Percentiles rank a stretch among this genome's conserved stretches.
Conservation (phyloP, 2,113 vertebrate genomes). For the Salvelinus alpinus region DNA sequence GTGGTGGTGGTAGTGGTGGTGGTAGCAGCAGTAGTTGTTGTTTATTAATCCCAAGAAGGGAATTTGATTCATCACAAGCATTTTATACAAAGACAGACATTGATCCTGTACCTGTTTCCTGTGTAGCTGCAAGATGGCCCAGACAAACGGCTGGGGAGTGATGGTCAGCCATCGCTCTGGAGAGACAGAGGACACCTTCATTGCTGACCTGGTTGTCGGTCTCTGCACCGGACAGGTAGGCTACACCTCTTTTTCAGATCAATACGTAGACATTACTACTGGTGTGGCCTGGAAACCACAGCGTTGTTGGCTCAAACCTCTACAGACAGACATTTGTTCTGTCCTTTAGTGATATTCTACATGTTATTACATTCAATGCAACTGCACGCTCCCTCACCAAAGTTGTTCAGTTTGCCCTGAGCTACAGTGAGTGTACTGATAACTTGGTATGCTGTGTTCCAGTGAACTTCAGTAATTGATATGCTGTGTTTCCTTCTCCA, state of each 20-base stretch:
- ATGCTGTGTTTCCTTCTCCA: conserved; percentile 48
- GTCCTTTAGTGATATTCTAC: too few relatives aligned
- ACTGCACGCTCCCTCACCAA: too few relatives aligned
- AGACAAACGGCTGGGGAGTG: conserved; percentile 90
- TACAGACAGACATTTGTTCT: too few relatives aligned
- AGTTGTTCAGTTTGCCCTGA: too few relatives aligned
- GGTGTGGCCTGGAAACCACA: neutral
- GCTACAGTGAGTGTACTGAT: too few relatives aligned
- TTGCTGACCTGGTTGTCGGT: conserved; percentile 91
- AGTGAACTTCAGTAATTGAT: neutral
- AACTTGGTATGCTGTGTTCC: neutral
- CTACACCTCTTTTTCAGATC: too few relatives aligned
- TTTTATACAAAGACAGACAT: too few relatives aligned
- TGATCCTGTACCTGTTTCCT: neutral
- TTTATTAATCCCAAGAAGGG: too few relatives aligned
- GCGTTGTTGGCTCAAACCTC: too few relatives aligned
- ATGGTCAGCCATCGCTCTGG: conserved; percentile 94
- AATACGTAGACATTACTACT: neutral
- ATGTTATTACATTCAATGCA: too few relatives aligned
- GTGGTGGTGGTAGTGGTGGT: fast-evolving
- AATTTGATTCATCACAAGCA: too few relatives aligned
- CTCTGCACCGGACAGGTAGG: conserved; percentile 92
- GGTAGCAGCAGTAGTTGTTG: too few relatives aligned
- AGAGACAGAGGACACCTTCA: conserved; percentile 92
- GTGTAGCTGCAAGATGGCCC: conserved; percentile 87